Evolutionary conservation across 2,888 invertebrate genomes (phyloP).

Genomic region (Macroteleia sp.): DNA sequence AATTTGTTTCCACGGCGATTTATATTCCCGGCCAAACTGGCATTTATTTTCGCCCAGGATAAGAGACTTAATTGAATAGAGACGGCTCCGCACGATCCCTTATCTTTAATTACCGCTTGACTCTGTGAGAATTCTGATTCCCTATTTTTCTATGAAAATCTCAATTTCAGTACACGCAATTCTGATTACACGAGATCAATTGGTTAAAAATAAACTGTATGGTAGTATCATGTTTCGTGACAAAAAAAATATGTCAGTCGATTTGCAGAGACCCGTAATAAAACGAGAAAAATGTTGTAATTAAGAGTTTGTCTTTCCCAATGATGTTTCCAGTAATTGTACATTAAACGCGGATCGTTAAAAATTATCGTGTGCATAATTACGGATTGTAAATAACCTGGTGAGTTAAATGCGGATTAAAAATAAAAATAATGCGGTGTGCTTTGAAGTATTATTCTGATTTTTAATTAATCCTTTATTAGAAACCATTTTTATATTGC

Average conservation of each 20-base stretch:
- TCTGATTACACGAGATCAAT: no score
- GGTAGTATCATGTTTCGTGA: neutral
- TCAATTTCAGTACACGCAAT: neutral
- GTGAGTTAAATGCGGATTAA: neutral
- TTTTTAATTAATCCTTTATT: no score
- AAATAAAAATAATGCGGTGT: no score
- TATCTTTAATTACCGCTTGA: constrained; percentile 45
- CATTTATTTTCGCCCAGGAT: constrained; percentile 35
- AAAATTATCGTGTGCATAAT: constrained; percentile 1
- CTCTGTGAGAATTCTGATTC: constrained; percentile 7
- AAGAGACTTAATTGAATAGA: constrained; percentile 46
- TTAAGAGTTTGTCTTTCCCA: no score
- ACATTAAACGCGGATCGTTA: neutral
- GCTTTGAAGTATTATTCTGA: no score
- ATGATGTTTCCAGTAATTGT: neutral
- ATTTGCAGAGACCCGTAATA: no score
- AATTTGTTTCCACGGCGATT: constrained; percentile 42
- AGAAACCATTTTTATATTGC: no score
- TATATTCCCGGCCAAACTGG: constrained; percentile 32
- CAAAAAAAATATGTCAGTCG: neutral
- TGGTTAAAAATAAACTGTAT: no score
- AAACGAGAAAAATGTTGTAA: no score
- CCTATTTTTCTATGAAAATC: neutral
- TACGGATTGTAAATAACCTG: neutral
- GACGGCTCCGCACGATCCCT: constrained; percentile 28